A percentile compares a stretch with the other conserved stretches of the same genome.
Conservation (phyloP, 2,888 invertebrate species). For the Erebia palarica region DNA sequence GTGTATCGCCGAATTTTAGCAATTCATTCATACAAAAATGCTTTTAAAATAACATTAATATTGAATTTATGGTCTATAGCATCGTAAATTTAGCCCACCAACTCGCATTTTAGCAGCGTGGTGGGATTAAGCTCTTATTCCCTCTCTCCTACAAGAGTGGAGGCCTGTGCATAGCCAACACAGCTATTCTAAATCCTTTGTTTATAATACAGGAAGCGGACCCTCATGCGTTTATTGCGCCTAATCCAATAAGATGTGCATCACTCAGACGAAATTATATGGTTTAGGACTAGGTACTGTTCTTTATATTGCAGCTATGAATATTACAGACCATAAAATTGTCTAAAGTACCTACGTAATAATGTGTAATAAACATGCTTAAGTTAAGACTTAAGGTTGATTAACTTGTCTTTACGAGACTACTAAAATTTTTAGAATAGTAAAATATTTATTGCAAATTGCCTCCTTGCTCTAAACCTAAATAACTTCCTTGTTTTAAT, state of each 20-base stretch:
- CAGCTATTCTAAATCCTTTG: no score
- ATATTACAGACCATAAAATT: slow-evolving; percentile 39
- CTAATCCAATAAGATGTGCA: slow-evolving; percentile 35
- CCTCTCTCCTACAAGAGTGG: no score
- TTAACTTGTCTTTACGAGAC: slow-evolving; percentile 21
- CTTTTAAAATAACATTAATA: no score
- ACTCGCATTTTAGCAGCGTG: no score
- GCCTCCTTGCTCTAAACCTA: slow-evolving; percentile 7
- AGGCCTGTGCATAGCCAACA: no score
- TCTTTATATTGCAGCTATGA: slow-evolving; percentile 49
- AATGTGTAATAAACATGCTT: neutral
- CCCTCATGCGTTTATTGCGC: slow-evolving; percentile 39
- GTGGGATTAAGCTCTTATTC: no score
- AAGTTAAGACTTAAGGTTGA: slow-evolving; percentile 3
- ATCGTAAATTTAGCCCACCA: no score
- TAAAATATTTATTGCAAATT: slow-evolving; percentile 19
- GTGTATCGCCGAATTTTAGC: no score
- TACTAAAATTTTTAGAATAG: slow-evolving; percentile 19
- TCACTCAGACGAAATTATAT: slow-evolving; percentile 45
- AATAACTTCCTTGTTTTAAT: slow-evolving; percentile 17
- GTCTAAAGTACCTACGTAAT: slow-evolving; percentile 10
- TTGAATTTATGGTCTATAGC: no score
- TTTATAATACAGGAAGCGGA: slow-evolving; percentile 49
- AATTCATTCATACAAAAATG: no score
- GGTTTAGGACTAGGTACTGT: slow-evolving; percentile 45